Conservation (phyloP, 2,797 vertebrate species). For the Syndactyla subalaris region DNA sequence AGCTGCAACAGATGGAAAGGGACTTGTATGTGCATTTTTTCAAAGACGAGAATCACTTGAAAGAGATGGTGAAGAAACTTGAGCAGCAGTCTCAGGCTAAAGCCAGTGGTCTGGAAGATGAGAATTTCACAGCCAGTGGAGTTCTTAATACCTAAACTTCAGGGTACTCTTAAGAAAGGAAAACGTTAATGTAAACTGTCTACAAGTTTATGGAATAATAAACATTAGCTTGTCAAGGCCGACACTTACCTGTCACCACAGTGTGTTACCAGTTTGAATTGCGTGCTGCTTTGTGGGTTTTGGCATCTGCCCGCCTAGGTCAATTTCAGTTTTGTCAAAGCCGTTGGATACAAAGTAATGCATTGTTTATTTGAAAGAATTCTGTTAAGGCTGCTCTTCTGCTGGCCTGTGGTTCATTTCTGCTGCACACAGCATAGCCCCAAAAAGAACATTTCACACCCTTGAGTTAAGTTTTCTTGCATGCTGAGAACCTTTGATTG, state of each 20-base stretch:
- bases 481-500: background rate
- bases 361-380: background rate
- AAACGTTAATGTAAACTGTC: background rate
- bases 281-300: background rate
- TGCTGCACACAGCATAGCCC: background rate
- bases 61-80: slow-evolving; percentile 84
- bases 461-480: background rate
- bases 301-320: background rate
- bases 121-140: background rate
- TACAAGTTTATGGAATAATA: background rate
- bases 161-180: background rate
- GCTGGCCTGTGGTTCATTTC: background rate
- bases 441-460: background rate
- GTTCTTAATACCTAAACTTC: background rate
- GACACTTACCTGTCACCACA: background rate
- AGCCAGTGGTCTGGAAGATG: slow-evolving; percentile 41
- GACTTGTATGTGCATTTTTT: slow-evolving; percentile 90
- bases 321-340: background rate
- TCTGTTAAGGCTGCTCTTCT: background rate
- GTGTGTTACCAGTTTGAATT: background rate
- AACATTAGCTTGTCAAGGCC: background rate
- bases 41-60: slow-evolving; percentile 82
- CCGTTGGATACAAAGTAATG: background rate
- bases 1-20: slow-evolving; percentile 83
- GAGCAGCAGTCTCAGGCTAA: slow-evolving; percentile 77